Evolutionary conservation across 1,140 invertebrate genomes (phyloP).

Genomic region (Drosophila triauraria): DNA sequence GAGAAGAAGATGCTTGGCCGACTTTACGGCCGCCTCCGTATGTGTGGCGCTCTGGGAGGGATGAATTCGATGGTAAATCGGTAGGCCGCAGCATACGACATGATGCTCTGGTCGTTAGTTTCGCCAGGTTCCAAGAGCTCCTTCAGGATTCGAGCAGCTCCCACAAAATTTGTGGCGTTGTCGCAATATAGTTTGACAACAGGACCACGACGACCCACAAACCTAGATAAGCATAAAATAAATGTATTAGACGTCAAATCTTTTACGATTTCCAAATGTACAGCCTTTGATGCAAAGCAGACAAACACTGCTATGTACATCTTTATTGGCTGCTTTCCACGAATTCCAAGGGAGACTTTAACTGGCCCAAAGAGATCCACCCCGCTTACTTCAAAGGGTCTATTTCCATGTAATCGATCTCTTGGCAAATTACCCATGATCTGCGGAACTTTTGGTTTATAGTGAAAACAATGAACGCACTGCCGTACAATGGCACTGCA

Average conservation of each 20-base stretch:
- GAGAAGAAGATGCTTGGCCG: too few relatives aligned
- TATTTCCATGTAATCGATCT: too few relatives aligned
- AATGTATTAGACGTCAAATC: too few relatives aligned
- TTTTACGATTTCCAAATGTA: too few relatives aligned
- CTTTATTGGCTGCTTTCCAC: neutral
- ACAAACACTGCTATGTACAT: neutral
- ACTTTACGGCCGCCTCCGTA: too few relatives aligned
- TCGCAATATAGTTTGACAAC: neutral
- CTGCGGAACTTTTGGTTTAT: too few relatives aligned
- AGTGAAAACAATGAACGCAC: too few relatives aligned
- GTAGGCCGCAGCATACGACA: neutral
- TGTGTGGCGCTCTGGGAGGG: too few relatives aligned
- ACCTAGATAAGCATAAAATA: neutral
- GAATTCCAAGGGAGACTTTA: neutral
- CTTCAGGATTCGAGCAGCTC: neutral
- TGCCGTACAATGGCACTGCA: too few relatives aligned
- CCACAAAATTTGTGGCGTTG: slow-evolving; percentile 1
- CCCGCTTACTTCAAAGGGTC: too few relatives aligned
- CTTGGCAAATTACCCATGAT: too few relatives aligned
- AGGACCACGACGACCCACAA: neutral
- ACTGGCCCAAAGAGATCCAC: too few relatives aligned
- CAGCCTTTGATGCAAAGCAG: neutral
- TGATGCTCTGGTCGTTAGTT: neutral
- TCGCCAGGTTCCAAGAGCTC: neutral
- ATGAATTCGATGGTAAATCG: neutral